Base-by-base conservation (phyloP, 2,888 invertebrate species). In the Rhagonycha fulva region DNA sequence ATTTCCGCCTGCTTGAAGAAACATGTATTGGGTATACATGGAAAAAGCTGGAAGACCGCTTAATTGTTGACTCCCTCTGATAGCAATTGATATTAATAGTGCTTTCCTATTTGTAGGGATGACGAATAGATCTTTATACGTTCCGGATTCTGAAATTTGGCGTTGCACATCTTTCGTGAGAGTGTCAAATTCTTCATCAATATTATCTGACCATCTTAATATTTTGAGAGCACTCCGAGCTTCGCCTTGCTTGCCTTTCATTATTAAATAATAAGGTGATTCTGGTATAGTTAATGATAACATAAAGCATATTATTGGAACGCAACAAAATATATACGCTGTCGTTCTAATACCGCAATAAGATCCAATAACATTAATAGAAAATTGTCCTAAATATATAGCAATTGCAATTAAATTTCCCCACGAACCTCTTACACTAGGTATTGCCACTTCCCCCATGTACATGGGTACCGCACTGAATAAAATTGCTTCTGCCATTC, bases 201-300 rank as follows among this genome's bases (percentile, higher is more conserved):
- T 82, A 61, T 86, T 78, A 19, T 79, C 60, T 30, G 80, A 82
- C 71, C 84, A 74, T 67, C 80, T 80, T 9, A 86, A 75, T 71
- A 72, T 78, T 67, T 80, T 80, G 68, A 86, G 77, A 0, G 84
- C 81, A n/a, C 71, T 70, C 70, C 79, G 79, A 1, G 86, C 85
- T 60, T 83, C 80, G 0, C 81, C 81, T 10, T 78, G 32, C 47
- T 82, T 80, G 0, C 80, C 82, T 75, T 84, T 83, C 79, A 81
- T 83, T 9, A 85, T 71, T 32, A 80, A 81, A 71, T 80, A 85
- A 70, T 85, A 85, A 0, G 86, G 86, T 2, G 84, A 82, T 88
- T 94, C 94, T n/a, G 94, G 94, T 84, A 93, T 88, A 83, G 90
- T 91, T 19, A 69, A 14, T 84, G 93, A 91, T 23, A 89, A 86